phyloP scores from a whole-genome alignment of 2,888 invertebrate genomes.

The Nemotelus pantherinus region DNA sequence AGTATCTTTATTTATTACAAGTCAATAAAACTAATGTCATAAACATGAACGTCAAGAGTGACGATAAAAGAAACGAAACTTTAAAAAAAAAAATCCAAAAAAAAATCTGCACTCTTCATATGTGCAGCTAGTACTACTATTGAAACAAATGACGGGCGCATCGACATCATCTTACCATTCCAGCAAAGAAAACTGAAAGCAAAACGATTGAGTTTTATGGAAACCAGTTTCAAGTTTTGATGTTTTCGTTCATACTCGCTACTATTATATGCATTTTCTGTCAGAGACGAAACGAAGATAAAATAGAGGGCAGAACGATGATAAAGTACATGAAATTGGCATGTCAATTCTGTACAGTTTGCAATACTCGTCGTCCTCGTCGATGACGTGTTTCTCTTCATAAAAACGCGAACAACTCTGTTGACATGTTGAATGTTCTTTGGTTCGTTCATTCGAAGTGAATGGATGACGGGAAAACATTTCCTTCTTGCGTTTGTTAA shows the following conservation, averaged over 20 bases:
- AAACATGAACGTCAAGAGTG: slow-evolving; percentile 4
- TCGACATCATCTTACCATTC: too few species aligned
- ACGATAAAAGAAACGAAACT: neutral
- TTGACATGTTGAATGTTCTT: neutral
- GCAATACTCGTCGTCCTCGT: neutral
- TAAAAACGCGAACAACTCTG: slow-evolving; percentile 27
- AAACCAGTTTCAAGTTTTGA: slow-evolving; percentile 15
- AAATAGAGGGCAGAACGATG: neutral
- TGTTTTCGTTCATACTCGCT: neutral
- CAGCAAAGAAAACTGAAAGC: neutral
- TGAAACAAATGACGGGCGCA: neutral
- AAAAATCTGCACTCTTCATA: neutral
- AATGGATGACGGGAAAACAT: too few species aligned
- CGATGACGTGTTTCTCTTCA: neutral
- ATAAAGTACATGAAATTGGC: slow-evolving; percentile 5
- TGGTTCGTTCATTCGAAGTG: neutral
- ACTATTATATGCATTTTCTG: neutral
- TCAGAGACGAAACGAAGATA: slow-evolving; percentile 1
- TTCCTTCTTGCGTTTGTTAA: neutral
- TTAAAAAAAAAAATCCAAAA: neutral
- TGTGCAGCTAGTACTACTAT: neutral
- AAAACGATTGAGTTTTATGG: neutral
- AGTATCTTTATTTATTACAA: neutral
- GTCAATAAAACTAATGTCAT: slow-evolving; percentile 4
- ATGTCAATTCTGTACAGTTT: neutral